These are phyloP conservation scores for Ophioninae sp. DNA, from an alignment of 2,888 invertebrate genomes.

Conservation along the genomic window DNA sequence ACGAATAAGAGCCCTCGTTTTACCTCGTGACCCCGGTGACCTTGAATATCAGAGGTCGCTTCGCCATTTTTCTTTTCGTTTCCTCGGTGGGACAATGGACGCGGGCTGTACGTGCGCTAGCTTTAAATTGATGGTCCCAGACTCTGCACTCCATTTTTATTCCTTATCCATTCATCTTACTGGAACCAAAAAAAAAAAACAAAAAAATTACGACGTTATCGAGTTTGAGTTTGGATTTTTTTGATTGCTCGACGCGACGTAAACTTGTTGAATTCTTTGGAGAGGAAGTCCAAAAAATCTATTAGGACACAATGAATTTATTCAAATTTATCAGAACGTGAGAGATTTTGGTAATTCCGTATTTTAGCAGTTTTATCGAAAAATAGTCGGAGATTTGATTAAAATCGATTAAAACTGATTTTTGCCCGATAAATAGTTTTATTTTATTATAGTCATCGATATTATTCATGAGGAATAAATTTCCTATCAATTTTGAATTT, in stretches of 20 bases:
- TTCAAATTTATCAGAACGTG: no score
- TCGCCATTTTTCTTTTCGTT: constrained; percentile 16
- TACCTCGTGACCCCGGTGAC: constrained; percentile 18
- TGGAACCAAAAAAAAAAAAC: no score
- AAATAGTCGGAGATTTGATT: no score
- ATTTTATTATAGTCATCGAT: no score
- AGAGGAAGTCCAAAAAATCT: background rate
- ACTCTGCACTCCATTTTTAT: background rate
- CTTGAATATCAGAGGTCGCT: constrained; percentile 22
- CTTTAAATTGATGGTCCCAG: constrained; percentile 2
- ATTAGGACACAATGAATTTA: background rate
- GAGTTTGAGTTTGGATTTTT: background rate
- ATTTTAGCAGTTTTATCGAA: no score
- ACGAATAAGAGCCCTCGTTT: constrained; percentile 20
- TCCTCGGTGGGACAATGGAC: constrained; percentile 7
- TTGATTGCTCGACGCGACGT: background rate
- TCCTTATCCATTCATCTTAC: background rate
- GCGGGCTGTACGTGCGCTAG: background rate
- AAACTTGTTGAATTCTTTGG: background rate
- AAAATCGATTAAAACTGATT: no score
- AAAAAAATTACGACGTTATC: background rate
- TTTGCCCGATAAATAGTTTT: no score
- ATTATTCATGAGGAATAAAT: no score
- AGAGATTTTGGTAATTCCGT: no score
- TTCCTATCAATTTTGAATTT: no score